Evolutionary conservation across 2,888 invertebrate species (phyloP).

Genomic region (Drosophila percnosoma): DNA sequence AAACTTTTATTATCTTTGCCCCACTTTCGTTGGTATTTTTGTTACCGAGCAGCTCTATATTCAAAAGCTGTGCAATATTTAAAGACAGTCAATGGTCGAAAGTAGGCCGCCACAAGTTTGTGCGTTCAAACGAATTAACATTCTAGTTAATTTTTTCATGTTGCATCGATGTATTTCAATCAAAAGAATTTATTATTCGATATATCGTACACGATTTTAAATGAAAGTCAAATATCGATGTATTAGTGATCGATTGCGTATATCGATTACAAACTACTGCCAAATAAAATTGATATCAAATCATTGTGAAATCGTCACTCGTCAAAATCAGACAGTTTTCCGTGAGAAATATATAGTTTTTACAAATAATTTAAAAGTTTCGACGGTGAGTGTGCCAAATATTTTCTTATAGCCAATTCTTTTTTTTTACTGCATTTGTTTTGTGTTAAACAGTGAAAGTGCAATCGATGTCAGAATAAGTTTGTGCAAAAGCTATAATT

Average conservation of each 20-base stretch:
- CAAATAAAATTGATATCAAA: background rate
- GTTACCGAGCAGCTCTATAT: background rate
- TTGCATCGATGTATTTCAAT: background rate
- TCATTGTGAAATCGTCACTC: slow-evolving; percentile 39
- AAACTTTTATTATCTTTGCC: background rate
- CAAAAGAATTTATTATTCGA: background rate
- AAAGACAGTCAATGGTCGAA: background rate
- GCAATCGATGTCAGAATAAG: background rate
- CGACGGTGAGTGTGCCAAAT: slow-evolving; percentile 48
- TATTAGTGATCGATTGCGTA: background rate
- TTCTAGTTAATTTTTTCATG: background rate
- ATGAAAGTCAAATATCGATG: background rate
- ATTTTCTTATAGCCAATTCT: slow-evolving; percentile 14
- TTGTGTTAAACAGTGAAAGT: slow-evolving; percentile 37
- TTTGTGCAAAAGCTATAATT: slow-evolving; percentile 13
- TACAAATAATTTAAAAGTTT: slow-evolving; percentile 5
- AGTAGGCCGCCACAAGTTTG: background rate
- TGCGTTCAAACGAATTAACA: background rate
- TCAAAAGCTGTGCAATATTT: background rate
- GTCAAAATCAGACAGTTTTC: slow-evolving; percentile 15
- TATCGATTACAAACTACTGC: background rate
- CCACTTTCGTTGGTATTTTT: background rate
- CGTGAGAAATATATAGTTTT: background rate
- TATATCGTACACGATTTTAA: background rate
- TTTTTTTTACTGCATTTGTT: background rate